phyloP scores from a whole-genome alignment of 2,797 vertebrate species.

The Momotus momota region DNA sequence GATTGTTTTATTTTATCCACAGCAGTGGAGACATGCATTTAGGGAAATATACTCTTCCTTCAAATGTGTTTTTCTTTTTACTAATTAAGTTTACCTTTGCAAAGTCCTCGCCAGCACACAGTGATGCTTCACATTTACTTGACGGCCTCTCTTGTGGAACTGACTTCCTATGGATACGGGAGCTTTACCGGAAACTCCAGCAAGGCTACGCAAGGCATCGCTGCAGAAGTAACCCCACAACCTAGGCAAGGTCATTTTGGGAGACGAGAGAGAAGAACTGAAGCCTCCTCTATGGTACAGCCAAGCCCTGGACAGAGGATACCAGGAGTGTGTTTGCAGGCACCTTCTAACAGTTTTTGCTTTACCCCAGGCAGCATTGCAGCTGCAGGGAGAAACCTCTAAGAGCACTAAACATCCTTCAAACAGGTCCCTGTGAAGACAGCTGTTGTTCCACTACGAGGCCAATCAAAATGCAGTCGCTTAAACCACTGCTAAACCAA shows the following conservation, averaged over 20 bases:
- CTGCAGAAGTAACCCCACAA: background rate
- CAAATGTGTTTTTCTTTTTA: background rate
- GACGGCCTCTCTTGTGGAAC: background rate
- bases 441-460: background rate
- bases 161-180: accelerated
- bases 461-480: background rate
- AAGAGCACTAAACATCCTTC: background rate
- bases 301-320: background rate
- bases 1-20: background rate
- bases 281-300: background rate
- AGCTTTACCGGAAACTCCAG: background rate
- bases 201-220: no score
- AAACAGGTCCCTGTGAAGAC: background rate
- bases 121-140: background rate
- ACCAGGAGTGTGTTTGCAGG: accelerated
- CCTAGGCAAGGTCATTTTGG: background rate
- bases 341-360: background rate
- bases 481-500: background rate
- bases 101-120: background rate
- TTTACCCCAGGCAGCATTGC: background rate
- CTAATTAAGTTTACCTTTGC: background rate
- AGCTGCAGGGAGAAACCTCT: background rate
- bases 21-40: background rate
- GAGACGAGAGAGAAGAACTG: background rate
- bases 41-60: background rate